These are phyloP conservation scores for Drosophila multiciliata DNA, from an alignment of 2,888 invertebrate genomes.

Conservation along the genomic window DNA sequence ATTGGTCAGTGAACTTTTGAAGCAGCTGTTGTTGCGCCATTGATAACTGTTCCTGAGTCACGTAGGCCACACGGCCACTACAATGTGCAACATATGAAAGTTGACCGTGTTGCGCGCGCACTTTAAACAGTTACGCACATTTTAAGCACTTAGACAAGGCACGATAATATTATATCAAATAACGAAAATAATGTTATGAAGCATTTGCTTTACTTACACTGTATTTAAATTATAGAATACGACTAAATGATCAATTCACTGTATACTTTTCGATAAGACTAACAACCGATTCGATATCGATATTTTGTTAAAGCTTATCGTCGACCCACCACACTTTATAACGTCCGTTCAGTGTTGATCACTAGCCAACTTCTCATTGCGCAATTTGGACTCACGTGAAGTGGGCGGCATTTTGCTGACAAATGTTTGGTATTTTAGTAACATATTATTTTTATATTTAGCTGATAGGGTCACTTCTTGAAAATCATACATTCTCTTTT, in stretches of 20 bases:
- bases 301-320: background rate
- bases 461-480: background rate
- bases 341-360: background rate
- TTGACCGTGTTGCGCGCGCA: constrained; percentile 40
- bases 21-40: constrained; percentile 73
- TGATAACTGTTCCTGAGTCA: constrained; percentile 79
- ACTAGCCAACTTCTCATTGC: background rate
- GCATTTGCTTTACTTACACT: constrained; percentile 25
- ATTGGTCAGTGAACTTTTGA: constrained; percentile 71
- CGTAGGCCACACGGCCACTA: constrained; percentile 68
- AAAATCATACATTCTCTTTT: background rate
- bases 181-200: background rate
- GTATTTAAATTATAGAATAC: constrained; percentile 11
- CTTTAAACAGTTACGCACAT: constrained; percentile 20
- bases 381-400: background rate
- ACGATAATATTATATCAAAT: background rate
- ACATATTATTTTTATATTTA: background rate
- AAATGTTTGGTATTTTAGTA: background rate
- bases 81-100: constrained; percentile 68
- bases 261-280: constrained; percentile 17
- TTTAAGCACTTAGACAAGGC: background rate
- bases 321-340: background rate
- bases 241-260: background rate
- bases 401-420: background rate
- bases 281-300: background rate